Evolutionary conservation across 2,797 vertebrate genomes (phyloP).

Genomic region (Coilia nasus): DNA sequence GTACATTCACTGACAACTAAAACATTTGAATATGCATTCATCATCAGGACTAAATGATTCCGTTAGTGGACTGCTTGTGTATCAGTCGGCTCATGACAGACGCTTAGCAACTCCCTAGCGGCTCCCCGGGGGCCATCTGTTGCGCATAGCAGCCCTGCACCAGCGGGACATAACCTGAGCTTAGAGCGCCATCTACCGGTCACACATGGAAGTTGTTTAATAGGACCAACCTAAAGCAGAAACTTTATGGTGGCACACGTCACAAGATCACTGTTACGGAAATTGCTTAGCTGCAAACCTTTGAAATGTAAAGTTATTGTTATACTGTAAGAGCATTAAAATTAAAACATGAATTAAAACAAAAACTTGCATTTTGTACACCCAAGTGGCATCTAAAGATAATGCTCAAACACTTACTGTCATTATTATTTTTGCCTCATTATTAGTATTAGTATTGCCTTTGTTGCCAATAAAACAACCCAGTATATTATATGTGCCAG

Average conservation of each 20-base stretch:
- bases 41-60: not conserved
- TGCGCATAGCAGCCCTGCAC: not conserved
- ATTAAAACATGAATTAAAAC: too few species aligned
- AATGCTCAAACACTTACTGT: too few species aligned
- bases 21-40: not conserved
- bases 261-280: too few species aligned
- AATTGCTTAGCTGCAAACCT: too few species aligned
- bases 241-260: not conserved
- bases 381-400: too few species aligned
- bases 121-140: slow-evolving; percentile 52
- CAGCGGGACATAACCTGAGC: not conserved
- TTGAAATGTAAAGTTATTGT: too few species aligned
- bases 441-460: too few species aligned
- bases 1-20: not conserved
- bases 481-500: not conserved
- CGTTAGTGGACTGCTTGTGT: not conserved
- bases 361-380: too few species aligned
- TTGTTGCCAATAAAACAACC: too few species aligned
- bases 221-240: not conserved
- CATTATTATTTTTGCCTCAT: too few species aligned
- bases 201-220: not conserved
- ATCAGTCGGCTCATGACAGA: not conserved
- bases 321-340: too few species aligned
- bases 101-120: not conserved
- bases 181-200: not conserved